phyloP scores from a whole-genome alignment of 2,888 invertebrate species.

The Dynastes tityus region DNA sequence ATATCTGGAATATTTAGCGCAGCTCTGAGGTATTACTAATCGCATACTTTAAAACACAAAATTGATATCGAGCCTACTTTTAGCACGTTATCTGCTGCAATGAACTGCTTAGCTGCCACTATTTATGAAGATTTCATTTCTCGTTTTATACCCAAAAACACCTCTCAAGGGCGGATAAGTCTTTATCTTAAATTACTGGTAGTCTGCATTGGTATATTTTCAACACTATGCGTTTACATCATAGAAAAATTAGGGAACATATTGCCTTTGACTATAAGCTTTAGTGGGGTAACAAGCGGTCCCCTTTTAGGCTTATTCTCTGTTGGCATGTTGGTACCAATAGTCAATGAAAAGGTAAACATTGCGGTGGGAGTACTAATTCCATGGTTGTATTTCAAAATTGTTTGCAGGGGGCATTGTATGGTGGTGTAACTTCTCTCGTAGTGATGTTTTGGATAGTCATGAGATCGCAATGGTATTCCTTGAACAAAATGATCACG shows the following conservation, averaged over 20 bases:
- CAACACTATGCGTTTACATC: constrained; percentile 81
- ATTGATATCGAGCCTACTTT: constrained; percentile 56
- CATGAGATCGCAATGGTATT: constrained; percentile 62
- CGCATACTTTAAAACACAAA: too few relatives aligned
- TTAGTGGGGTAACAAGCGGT: constrained; percentile 78
- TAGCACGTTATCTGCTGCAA: constrained; percentile 77
- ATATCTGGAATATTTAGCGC: constrained; percentile 84
- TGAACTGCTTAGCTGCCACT: constrained; percentile 77
- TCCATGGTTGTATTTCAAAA: constrained; percentile 57
- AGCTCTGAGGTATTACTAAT: constrained; percentile 73
- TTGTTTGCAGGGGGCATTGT: constrained; percentile 65
- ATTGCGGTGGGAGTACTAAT: constrained; percentile 64
- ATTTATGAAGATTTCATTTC: constrained; percentile 78
- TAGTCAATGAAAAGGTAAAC: constrained; percentile 74
- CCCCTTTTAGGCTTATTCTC: constrained; percentile 79
- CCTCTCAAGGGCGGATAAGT: constrained; percentile 72
- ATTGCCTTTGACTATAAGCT: constrained; percentile 77
- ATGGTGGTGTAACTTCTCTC: constrained; percentile 52
- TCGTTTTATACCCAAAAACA: constrained; percentile 71
- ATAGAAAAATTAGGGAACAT: constrained; percentile 78
- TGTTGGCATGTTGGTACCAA: constrained; percentile 78
- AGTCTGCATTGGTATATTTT: constrained; percentile 75
- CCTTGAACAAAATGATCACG: constrained; percentile 56
- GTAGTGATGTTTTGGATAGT: constrained; percentile 60
- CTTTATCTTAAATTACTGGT: constrained; percentile 75